phyloP scores from a whole-genome alignment of 2,113 vertebrate species.

The Bos javanicus region DNA sequence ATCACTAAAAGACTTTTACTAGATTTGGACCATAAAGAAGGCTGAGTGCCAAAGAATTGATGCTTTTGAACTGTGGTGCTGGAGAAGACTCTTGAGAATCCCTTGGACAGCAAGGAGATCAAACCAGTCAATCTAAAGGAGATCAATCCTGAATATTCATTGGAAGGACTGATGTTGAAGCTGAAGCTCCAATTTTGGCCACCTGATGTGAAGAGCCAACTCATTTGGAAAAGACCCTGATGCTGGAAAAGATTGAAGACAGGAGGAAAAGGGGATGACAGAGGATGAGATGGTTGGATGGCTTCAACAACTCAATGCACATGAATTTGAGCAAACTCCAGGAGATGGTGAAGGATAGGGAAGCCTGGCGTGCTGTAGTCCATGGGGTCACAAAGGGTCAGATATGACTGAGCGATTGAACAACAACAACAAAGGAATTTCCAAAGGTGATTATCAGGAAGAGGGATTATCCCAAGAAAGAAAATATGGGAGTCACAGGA shows the following conservation, averaged over 20 bases:
- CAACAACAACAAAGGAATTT: background rate
- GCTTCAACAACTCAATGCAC: background rate
- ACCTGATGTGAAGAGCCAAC: background rate
- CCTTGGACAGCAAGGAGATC: background rate
- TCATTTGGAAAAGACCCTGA: background rate
- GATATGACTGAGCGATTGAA: background rate
- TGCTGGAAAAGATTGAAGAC: background rate
- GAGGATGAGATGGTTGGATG: background rate
- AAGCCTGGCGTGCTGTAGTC: background rate
- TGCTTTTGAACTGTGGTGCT: background rate
- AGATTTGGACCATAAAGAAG: background rate
- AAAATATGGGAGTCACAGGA: background rate
- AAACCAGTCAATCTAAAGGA: background rate
- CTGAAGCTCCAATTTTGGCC: background rate
- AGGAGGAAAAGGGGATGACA: background rate
- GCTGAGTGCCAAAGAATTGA: background rate
- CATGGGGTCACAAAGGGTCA: background rate
- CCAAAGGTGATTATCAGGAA: background rate
- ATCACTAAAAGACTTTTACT: background rate
- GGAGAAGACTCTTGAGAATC: background rate
- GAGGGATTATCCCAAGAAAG: background rate
- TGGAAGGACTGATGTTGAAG: background rate
- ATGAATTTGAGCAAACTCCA: background rate
- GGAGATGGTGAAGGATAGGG: background rate
- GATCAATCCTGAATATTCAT: background rate